Conservation (phyloP, 2,797 vertebrate genomes). For the Macrochelys suwanniensis region DNA sequence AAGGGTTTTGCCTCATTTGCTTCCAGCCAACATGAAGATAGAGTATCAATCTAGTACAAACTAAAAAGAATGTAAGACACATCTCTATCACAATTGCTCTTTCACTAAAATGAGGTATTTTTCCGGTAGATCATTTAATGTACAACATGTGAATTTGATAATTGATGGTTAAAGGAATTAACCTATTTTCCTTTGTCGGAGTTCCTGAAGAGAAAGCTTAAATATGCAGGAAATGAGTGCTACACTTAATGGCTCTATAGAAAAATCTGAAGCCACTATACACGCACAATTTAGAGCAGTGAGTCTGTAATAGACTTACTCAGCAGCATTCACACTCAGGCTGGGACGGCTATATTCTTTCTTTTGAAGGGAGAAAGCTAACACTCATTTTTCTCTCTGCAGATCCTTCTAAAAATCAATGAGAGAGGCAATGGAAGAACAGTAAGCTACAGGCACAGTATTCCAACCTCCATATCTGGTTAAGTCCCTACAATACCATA, state of each 20-base stretch:
- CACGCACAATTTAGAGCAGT: not conserved
- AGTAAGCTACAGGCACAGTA: not conserved
- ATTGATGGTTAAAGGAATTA: conserved; percentile 18
- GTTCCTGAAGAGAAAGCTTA: not conserved
- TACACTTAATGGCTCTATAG: no score
- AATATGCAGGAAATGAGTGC: not conserved
- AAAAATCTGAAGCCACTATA: accelerated
- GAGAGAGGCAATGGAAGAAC: not conserved
- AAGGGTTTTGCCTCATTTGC: not conserved
- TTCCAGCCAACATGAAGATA: not conserved
- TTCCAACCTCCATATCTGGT: not conserved
- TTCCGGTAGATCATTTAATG: conserved; percentile 13
- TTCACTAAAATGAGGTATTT: not conserved
- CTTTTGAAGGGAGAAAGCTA: not conserved
- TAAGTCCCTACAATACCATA: no score
- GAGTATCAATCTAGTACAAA: not conserved
- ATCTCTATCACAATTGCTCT: not conserved
- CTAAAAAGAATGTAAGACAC: not conserved
- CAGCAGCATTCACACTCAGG: not conserved
- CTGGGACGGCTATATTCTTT: not conserved
- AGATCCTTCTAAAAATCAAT: not conserved
- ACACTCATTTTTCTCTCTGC: not conserved
- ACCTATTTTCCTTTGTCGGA: not conserved
- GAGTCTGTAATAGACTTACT: not conserved
- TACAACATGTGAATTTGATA: not conserved